Evolutionary conservation across 2,113 vertebrate species (phyloP), one percentile per base, ranked within the genome.

Genomic region (Mirza zaza): DNA sequence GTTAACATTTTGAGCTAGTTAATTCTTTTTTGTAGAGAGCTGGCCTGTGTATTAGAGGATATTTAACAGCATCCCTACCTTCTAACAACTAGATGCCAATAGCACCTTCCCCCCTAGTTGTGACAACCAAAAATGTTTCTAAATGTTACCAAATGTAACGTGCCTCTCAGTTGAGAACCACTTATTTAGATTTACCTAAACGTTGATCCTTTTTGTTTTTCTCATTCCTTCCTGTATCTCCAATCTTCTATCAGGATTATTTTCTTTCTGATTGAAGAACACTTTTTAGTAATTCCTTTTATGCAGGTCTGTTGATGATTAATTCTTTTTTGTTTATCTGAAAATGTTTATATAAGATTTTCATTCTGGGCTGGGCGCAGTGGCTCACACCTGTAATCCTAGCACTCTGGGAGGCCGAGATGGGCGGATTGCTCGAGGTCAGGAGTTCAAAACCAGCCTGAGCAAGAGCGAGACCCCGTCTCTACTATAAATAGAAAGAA

Each of bases 321-420:
- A 92, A 8, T 94, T 90, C 14, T 95, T 85, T 95, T 57, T 81
- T 73, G 27, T 82, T 76, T 73, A 81, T 70, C 75, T 91, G 65
- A 91, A 91, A 91, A 93, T 92, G n/a, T n/a, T 93, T 86, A 48
- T 29, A 42, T 90, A 45, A 48, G 39, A 65, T 63, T 48, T 96
- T 87, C 23, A 63, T 96, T 93, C 42, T 95, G 27, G n/a, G n/a
- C n/a, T n/a, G n/a, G n/a, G n/a, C n/a, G n/a, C n/a, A n/a, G n/a
- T n/a, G n/a, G n/a, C n/a, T n/a, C n/a, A n/a, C n/a, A n/a, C n/a
- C n/a, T n/a, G n/a, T n/a, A n/a, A n/a, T n/a, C n/a, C n/a, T n/a
- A n/a, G n/a, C n/a, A n/a, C n/a, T n/a, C n/a, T n/a, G n/a, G n/a
- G n/a, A n/a, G n/a, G n/a, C n/a, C n/a, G n/a, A n/a, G n/a, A n/a